Evolutionary conservation across 2,797 vertebrate genomes (phyloP).

Genomic region (Myoxocephalus aenaeus): DNA sequence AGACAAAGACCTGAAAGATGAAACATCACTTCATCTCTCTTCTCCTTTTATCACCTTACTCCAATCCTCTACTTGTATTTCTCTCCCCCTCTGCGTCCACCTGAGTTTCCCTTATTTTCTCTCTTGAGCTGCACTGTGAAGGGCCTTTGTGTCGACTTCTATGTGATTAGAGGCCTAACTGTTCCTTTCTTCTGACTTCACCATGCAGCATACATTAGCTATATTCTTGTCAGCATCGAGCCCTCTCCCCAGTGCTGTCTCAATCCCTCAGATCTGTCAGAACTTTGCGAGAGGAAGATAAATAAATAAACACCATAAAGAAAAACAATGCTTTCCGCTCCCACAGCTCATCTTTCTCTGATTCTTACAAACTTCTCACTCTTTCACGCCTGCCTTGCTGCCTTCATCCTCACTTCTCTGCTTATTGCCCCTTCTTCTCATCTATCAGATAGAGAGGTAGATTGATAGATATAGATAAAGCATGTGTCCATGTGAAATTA

Average conservation of each 20-base stretch:
- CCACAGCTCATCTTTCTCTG: slow-evolving; percentile 32
- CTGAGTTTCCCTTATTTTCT: slow-evolving; percentile 19
- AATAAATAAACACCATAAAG: slow-evolving; percentile 18
- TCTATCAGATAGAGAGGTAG: slow-evolving; percentile 7
- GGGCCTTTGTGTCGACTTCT: slow-evolving; percentile 41
- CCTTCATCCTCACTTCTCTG: slow-evolving; percentile 23
- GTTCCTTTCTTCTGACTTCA: slow-evolving; percentile 46
- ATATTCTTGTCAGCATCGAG: slow-evolving; percentile 49
- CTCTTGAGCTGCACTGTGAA: slow-evolving; percentile 27
- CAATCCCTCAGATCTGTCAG: slow-evolving; percentile 46
- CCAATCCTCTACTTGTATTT: not conserved
- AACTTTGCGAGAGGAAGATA: slow-evolving; percentile 20
- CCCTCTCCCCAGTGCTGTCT: slow-evolving; percentile 38
- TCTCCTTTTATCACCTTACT: slow-evolving; percentile 34
- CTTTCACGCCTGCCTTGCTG: slow-evolving; percentile 26
- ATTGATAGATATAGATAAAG: slow-evolving; percentile 7
- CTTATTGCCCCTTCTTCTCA: slow-evolving; percentile 13
- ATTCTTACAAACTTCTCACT: slow-evolving; percentile 33
- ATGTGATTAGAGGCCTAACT: slow-evolving; percentile 45
- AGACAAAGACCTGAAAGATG: slow-evolving; percentile 45
- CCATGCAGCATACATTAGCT: slow-evolving; percentile 42
- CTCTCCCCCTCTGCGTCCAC: slow-evolving; percentile 1
- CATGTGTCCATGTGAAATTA: slow-evolving; percentile 25
- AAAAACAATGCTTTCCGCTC: slow-evolving; percentile 51
- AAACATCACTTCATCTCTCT: slow-evolving; percentile 42